phyloP scores from a whole-genome alignment of 2,888 invertebrate genomes.

The Nasonia oneida region DNA sequence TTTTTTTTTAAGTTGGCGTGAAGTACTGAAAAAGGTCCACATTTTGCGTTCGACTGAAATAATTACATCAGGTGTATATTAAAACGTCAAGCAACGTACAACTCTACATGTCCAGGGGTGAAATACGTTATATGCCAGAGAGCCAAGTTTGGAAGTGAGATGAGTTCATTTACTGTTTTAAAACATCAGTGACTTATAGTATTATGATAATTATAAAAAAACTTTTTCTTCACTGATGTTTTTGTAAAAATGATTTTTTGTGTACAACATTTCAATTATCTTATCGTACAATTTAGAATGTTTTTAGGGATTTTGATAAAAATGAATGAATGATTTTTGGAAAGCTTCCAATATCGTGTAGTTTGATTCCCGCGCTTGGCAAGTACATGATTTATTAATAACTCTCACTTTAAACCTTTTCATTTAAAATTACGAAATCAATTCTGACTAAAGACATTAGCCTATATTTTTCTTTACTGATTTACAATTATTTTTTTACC shows the following conservation, averaged over 20 bases:
- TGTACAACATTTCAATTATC: no score
- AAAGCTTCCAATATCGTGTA: constrained; percentile 27
- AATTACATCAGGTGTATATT: not conserved
- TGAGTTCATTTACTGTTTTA: not conserved
- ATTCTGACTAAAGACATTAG: no score
- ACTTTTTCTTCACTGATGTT: no score
- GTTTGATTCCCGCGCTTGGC: constrained; percentile 23
- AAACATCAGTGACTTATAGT: not conserved
- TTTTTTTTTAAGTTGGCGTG: no score
- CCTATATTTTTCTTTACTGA: not conserved
- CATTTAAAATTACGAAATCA: no score
- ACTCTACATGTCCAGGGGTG: not conserved
- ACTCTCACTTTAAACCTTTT: not conserved
- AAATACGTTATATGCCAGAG: not conserved
- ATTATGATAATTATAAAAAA: not conserved
- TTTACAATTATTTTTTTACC: not conserved
- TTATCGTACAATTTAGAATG: not conserved
- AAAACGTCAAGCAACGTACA: not conserved
- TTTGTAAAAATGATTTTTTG: no score
- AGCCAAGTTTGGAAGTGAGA: not conserved
- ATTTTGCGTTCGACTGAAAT: not conserved
- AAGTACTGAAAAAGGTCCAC: not conserved
- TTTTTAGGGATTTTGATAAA: not conserved
- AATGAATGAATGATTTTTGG: constrained; percentile 38
- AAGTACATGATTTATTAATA: constrained; percentile 34